These are phyloP conservation scores for Enteromius unitaeniatus DNA, from an alignment of 2,797 vertebrate species.

Conservation along the genomic window DNA sequence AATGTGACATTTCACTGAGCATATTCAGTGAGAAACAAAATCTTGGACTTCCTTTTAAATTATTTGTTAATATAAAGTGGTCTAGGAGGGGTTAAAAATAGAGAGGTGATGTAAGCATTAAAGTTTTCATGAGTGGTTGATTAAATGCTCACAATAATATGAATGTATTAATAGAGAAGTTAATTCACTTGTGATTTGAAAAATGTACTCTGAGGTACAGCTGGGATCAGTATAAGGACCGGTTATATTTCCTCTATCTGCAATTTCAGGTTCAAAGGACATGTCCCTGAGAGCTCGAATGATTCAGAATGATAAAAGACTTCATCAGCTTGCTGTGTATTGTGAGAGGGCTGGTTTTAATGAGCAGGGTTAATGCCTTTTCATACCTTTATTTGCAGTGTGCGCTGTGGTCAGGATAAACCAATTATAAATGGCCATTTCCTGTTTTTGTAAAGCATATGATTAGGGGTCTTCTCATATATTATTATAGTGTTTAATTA, in stretches of 20 bases:
- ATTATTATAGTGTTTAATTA: constrained; percentile 11
- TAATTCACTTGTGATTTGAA: not conserved
- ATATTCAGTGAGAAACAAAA: not conserved
- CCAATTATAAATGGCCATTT: constrained; percentile 67
- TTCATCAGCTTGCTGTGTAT: not conserved
- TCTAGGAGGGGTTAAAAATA: not conserved
- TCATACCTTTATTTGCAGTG: constrained; percentile 63
- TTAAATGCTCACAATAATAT: not conserved
- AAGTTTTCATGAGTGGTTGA: not conserved
- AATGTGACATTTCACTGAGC: not conserved
- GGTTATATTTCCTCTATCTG: not conserved
- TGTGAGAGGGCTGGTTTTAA: constrained; percentile 62
- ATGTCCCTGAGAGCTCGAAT: not conserved
- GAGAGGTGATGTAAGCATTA: not conserved
- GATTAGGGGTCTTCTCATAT: not conserved
- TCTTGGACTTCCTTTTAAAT: not conserved
- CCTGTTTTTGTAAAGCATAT: constrained; percentile 35
- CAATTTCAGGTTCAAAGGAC: not conserved
- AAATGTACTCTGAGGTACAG: not conserved
- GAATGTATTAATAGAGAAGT: not conserved
- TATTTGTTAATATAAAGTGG: not conserved
- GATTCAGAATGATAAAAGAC: constrained; percentile 8
- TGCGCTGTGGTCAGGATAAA: constrained; percentile 52
- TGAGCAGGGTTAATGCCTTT: constrained; percentile 72
- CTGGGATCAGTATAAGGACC: not conserved